Conservation (phyloP, 2,888 invertebrate species). For the Lapara coniferarum region DNA sequence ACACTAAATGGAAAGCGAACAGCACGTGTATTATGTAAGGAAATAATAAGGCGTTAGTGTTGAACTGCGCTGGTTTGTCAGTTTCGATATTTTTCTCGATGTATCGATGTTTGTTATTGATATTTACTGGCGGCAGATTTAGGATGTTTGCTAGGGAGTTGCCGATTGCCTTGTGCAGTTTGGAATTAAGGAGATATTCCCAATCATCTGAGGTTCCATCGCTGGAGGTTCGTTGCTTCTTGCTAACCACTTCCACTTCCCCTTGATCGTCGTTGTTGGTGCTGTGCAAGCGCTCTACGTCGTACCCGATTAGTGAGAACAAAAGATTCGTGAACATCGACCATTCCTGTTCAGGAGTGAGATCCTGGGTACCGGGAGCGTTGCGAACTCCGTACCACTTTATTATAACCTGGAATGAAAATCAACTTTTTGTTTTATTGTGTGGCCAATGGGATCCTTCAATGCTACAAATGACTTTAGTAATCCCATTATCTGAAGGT, state of each 20-base stretch:
- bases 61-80: constrained; percentile 77
- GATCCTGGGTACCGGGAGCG: constrained; percentile 92
- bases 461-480: no score
- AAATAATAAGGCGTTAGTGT: constrained; percentile 87
- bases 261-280: constrained; percentile 65
- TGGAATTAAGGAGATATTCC: constrained; percentile 86
- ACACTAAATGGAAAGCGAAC: constrained; percentile 92
- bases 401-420: constrained; percentile 80
- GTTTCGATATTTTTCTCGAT: constrained; percentile 43
- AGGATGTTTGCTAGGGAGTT: constrained; percentile 71
- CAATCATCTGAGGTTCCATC: constrained; percentile 92
- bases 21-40: constrained; percentile 89
- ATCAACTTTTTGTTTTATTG: not conserved
- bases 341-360: constrained; percentile 91
- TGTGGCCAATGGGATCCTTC: no score
- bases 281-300: constrained; percentile 84
- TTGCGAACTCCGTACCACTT: constrained; percentile 95
- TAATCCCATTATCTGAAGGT: no score
- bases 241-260: constrained; percentile 84
- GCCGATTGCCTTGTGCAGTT: constrained; percentile 80
- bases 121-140: constrained; percentile 53
- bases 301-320: constrained; percentile 88
- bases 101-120: constrained; percentile 41
- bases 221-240: constrained; percentile 91
- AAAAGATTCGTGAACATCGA: constrained; percentile 86